Base-by-base conservation (phyloP, 2,888 invertebrate species). In the Margaritifera margaritifera region DNA sequence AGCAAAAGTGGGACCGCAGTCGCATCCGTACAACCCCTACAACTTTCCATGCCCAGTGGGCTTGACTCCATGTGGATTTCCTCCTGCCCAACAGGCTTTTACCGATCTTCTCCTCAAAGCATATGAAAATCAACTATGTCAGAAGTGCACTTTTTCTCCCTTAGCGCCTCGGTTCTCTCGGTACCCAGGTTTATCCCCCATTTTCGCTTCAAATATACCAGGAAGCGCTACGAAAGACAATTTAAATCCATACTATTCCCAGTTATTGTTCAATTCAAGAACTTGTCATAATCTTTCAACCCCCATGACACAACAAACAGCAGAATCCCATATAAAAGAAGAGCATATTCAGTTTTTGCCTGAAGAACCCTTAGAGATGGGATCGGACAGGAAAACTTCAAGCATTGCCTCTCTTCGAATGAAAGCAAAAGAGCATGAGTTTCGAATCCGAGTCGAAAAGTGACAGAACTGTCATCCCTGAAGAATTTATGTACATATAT, bases 1-100 rank as follows among this genome's bases (percentile, higher is more conserved):
- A 91, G 99, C 99, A 91, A 98, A 99, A 62, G 86, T 85, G 27
- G 86, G 86, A 4, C 82, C 84, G 0, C 82, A 84, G 24, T 71
- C 78, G 4, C 87, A 87, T 65, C 87, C 86, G 0, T 86, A 83
- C 77, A 79, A 73, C 70, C 84, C 81, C 50, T 67, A 68, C 51
- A 50, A 62, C 2, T 79, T 77, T 64, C 69, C 69, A 11, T 63
- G 72, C 22, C 64, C 63, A 18, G 54, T 79, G 24, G 70, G 68
- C 24, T 59, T 79, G 24, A 61, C 65, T 15, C 74, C 74, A 22
- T 70, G 76, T 3, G 55, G 68, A 5, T n/a, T 74, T 2, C 11
- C 71, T 11, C 75, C 76, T 20, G 75, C 79, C 1, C 79, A 80
- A 51, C 80, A 82, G 54, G 71, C 79, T 20, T 84, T 84, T 69